Evolutionary conservation across 64 coral and sea anemone genomes (phyloP), one percentile per base, ranked within the genome.

Genomic region (Catalaphyllia jardinei): DNA sequence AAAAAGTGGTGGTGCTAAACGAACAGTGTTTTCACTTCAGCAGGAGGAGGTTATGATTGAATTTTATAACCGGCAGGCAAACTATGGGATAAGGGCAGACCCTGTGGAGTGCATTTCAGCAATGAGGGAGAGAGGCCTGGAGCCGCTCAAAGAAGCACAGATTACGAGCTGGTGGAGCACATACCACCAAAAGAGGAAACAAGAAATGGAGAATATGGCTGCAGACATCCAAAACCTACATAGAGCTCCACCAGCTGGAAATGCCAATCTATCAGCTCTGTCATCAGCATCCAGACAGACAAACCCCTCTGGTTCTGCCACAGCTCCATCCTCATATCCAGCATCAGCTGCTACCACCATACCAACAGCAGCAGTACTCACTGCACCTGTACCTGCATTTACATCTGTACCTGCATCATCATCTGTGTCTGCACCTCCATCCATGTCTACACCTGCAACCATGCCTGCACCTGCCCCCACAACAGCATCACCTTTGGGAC

Each of bases 131-230:
- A n/a, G n/a, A n/a, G n/a, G n/a, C n/a, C n/a, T n/a, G n/a, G n/a
- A n/a, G n/a, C n/a, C n/a, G n/a, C n/a, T n/a, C n/a, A n/a, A n/a
- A n/a, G n/a, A n/a, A n/a, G n/a, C n/a, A n/a, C n/a, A n/a, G 52
- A 88, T 88, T 57, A 88, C 62, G 19, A 88, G 73, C 50, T 88
- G 73, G 86, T 88, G 49, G 86, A 30, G 49, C 28, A 38, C 73
- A 31, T 77, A 88, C 38, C 54, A 88, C 52, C 67, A 76, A 57
- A 76, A 88, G 69, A 77, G 57, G 61, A 88, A 88, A 20, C 54
- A 8, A 10, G 31, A 75, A 39, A 75, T 75, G 73, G 73, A 75
- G 31, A 75, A 33, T 39, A 75, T 42, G 31, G 73, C 73, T 39
- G 73, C 31, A 75, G 73, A 75, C 30, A 38, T 75, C 73, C 73